phyloP scores from a whole-genome alignment of 2,888 invertebrate genomes.

The Chironomus tentans region DNA sequence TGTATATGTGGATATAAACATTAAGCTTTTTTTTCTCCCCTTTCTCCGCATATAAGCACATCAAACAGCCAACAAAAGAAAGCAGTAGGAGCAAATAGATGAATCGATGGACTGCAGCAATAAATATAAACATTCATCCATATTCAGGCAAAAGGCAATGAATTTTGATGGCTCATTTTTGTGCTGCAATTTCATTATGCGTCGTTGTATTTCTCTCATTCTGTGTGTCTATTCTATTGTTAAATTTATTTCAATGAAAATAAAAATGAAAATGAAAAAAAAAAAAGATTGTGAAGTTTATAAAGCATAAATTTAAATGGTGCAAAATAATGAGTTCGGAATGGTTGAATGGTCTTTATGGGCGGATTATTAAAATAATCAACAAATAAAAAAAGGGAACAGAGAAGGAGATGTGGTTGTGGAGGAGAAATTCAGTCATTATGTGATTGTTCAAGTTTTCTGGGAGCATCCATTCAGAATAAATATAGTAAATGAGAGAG shows the following conservation, averaged over 20 bases:
- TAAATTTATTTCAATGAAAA: not conserved
- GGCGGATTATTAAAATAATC: not conserved
- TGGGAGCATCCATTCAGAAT: too few relatives aligned
- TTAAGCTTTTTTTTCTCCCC: too few relatives aligned
- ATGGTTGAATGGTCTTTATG: slow-evolving; percentile 7
- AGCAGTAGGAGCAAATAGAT: too few relatives aligned
- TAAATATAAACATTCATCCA: too few relatives aligned
- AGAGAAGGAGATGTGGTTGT: not conserved
- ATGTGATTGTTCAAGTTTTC: too few relatives aligned
- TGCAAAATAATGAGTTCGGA: slow-evolving; percentile 19
- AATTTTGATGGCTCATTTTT: not conserved
- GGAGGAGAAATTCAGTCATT: not conserved
- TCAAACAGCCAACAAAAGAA: too few relatives aligned
- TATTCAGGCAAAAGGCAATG: not conserved
- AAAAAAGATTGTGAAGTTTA: not conserved
- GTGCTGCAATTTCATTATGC: not conserved
- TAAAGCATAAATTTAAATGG: slow-evolving; percentile 24
- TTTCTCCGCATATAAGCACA: too few relatives aligned
- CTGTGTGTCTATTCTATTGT: not conserved
- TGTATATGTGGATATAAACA: not conserved
- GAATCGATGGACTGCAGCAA: too few relatives aligned
- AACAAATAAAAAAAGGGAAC: not conserved
- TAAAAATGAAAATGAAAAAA: not conserved
- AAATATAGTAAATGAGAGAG: too few relatives aligned
- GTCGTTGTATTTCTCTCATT: not conserved